These are phyloP conservation scores for Melieria omissa DNA, from an alignment of 2,888 invertebrate genomes.

Conservation along the genomic window DNA sequence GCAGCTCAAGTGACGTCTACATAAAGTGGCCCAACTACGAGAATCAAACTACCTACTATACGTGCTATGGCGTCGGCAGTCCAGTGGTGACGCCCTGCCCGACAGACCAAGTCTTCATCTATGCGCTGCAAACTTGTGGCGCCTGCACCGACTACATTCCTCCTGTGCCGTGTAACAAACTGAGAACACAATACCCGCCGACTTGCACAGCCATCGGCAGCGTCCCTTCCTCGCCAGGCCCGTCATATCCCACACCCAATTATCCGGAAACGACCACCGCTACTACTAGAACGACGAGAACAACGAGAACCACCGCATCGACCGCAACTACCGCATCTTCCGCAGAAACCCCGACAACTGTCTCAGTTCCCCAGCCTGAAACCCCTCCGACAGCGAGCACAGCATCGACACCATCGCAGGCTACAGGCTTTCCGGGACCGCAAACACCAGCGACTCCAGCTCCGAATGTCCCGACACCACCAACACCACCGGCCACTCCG, in stretches of 20 bases:
- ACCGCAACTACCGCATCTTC: constrained; percentile 13
- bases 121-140: constrained; percentile 53
- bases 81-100: constrained; percentile 43
- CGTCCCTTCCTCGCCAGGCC: neutral
- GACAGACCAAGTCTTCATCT: constrained; percentile 47
- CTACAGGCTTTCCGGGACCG: neutral
- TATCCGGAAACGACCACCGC: constrained; percentile 16
- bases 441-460: constrained; percentile 33
- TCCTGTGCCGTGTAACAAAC: constrained; percentile 44
- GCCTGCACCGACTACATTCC: constrained; percentile 49
- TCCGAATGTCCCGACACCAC: constrained; percentile 45
- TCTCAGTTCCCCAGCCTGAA: neutral
- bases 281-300: constrained; percentile 7
- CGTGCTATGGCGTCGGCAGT: constrained; percentile 40
- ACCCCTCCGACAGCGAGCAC: constrained; percentile 15
- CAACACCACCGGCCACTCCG: constrained; percentile 48
- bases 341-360: too few species aligned
- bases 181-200: constrained; percentile 34
- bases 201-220: constrained; percentile 20
- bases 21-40: constrained; percentile 51
- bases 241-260: constrained; percentile 24
- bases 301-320: constrained; percentile 3
- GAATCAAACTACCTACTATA: constrained; percentile 44
- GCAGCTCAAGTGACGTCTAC: constrained; percentile 31
- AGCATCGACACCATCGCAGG: neutral